Conservation (phyloP, 1,140 invertebrate genomes). For the Eulimnadia texana region DNA sequence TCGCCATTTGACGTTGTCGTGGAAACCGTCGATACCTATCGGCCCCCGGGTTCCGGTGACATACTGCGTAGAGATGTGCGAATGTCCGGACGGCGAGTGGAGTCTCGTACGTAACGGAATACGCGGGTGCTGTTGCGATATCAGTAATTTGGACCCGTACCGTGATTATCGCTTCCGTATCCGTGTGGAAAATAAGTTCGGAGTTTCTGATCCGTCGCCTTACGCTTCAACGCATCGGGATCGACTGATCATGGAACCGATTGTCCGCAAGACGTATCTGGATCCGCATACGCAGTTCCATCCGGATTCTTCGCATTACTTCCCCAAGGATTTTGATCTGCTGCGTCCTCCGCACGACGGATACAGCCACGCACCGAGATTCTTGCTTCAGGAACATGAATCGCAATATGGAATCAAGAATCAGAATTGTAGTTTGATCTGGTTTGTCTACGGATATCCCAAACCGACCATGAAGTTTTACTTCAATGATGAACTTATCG, state of each 20-base stretch:
- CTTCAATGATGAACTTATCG: conserved; percentile 66
- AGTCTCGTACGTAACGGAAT: conserved; percentile 34
- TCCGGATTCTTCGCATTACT: conserved; percentile 75
- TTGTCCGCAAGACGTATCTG: conserved; percentile 60
- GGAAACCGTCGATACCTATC: conserved; percentile 75
- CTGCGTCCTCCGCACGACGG: conserved; percentile 67
- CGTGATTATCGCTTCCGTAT: conserved; percentile 83
- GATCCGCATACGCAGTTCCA: conserved; percentile 66
- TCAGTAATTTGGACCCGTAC: conserved; percentile 65
- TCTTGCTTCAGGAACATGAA: conserved; percentile 53
- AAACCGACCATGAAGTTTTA: conserved; percentile 78
- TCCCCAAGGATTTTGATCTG: conserved; percentile 79
- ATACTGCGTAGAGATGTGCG: conserved; percentile 86
- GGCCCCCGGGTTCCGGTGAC: conserved; percentile 68
- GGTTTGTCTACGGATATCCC: conserved; percentile 86
- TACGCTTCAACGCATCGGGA: conserved; percentile 56
- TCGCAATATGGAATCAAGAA: conserved; percentile 75
- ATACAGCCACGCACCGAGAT: conserved; percentile 45
- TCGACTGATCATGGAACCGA: conserved; percentile 61
- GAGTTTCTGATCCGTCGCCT: conserved; percentile 89
- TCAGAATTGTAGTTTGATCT: conserved; percentile 70
- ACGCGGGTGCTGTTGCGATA: conserved; percentile 66
- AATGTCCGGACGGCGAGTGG: conserved; percentile 71
- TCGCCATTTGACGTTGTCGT: conserved; percentile 65
- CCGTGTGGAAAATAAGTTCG: conserved; percentile 88